Base-by-base conservation (phyloP, 2,113 vertebrate genomes). In the Nycticebus coucang region DNA sequence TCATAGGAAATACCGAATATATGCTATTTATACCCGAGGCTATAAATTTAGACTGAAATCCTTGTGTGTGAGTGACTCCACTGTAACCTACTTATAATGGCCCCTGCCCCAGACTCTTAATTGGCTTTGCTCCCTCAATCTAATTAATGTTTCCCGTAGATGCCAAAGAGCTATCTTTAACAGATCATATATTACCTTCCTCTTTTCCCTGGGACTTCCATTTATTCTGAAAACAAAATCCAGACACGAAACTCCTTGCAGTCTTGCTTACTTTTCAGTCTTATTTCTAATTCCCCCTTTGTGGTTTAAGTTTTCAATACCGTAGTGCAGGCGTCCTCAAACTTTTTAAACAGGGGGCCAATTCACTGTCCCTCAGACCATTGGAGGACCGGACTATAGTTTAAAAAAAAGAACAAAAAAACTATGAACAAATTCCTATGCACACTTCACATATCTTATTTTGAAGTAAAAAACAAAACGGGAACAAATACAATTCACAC, bases 201-300 rank as follows among this genome's bases (percentile, higher is more conserved):
- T n/a, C 4, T 37, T 69, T 89, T 93, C 41, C 22, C 62, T 45
- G 22, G 28, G 4, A 72, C 30, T 80, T 28, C 35, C 60, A 33
- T 75, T 88, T 85, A 69, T 88, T 69, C 19, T 91, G 22, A 83
- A 91, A 86, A 62, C 4, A 59, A 79, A 60, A 45, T 74, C 30
- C 15, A 75, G 26, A 37, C 28, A 81, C 14, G 6, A 59, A 55
- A 33, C 6, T 7, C 1, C 17, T 41, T 41, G 5, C 18, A 45
- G 17, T 8, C 3, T 9, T 62, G 15, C 7, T 55, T 26, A 12
- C 2, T 18, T 75, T 3, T 13, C 26, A 37, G 1, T 2, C 6
- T 50, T 45, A 50, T 45, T 30, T 59, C 50, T 60, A 26, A 4
- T 2, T 7, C 18, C 33, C 1, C 3, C 15, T 35, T 60, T 84